phyloP scores from a whole-genome alignment of 1,140 invertebrate genomes.

The Centruroides vittatus region DNA sequence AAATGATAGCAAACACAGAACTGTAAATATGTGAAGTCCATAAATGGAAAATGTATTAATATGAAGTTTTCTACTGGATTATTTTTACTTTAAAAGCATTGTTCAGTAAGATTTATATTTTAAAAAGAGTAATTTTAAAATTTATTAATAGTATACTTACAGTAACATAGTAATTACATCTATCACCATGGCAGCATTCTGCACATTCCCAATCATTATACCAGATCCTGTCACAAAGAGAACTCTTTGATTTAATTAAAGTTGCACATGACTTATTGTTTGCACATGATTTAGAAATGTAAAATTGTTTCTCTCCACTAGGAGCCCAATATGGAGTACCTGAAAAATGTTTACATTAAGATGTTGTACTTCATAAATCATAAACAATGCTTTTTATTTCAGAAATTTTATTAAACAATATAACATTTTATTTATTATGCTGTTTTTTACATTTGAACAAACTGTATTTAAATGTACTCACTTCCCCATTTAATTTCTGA shows the following conservation, averaged over 20 bases:
- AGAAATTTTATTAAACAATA: too few relatives aligned
- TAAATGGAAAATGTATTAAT: too few relatives aligned
- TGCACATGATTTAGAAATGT: slow-evolving; percentile 85
- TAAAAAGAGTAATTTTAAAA: background rate
- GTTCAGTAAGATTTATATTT: too few relatives aligned
- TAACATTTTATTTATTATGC: too few relatives aligned
- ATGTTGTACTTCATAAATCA: too few relatives aligned
- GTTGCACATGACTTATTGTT: slow-evolving; percentile 46
- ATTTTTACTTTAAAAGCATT: too few relatives aligned
- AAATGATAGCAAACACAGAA: too few relatives aligned
- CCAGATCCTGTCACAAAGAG: slow-evolving; percentile 83
- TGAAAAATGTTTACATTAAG: slow-evolving; percentile 22
- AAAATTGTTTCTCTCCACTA: slow-evolving; percentile 83
- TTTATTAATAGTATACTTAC: slow-evolving; percentile 46
- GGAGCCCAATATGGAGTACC: slow-evolving; percentile 89
- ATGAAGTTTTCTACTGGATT: too few relatives aligned
- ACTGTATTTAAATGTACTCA: slow-evolving; percentile 30
- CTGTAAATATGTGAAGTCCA: too few relatives aligned
- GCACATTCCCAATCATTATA: slow-evolving; percentile 95
- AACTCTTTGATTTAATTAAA: slow-evolving; percentile 49
- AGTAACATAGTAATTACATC: slow-evolving; percentile 93
- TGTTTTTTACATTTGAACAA: background rate
- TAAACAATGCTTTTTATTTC: too few relatives aligned
- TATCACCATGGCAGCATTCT: slow-evolving; percentile 91
- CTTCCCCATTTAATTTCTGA: slow-evolving; percentile 80